A percentile compares a stretch with the other conserved stretches of the same genome.
These are phyloP conservation scores for Schizotus pectinicornis DNA, from an alignment of 2,888 invertebrate species.

Conservation along the genomic window DNA sequence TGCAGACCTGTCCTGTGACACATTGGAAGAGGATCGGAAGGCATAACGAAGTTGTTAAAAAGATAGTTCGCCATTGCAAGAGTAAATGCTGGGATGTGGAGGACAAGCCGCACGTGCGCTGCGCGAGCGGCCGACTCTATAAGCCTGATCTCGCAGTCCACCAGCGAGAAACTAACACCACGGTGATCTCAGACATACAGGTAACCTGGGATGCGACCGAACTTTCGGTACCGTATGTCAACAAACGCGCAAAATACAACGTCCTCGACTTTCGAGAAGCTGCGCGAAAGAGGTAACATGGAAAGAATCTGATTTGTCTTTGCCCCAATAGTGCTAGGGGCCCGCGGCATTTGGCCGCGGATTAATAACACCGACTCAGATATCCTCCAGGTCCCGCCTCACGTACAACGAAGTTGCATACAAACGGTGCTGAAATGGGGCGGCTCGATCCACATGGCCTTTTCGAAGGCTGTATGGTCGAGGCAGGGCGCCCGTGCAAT, in stretches of 20 bases:
- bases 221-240: background rate
- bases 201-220: background rate
- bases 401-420: slow-evolving; percentile 22
- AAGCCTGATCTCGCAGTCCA: background rate
- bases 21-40: background rate
- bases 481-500: slow-evolving; percentile 10
- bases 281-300: slow-evolving; percentile 25
- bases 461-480: background rate
- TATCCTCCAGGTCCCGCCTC: slow-evolving; percentile 4
- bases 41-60: background rate
- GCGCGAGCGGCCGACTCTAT: background rate
- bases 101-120: background rate
- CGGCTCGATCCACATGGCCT: background rate
- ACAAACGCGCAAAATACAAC: slow-evolving; percentile 31
- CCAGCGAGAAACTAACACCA: background rate
- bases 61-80: background rate
- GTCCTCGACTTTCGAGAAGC: slow-evolving; percentile 31
- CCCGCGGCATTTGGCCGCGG: slow-evolving; percentile 38
- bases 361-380: slow-evolving; percentile 18
- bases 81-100: background rate
- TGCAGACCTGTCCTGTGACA: background rate
- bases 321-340: slow-evolving; percentile 35
- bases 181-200: background rate
- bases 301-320: slow-evolving; percentile 8
- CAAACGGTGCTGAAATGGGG: slow-evolving; percentile 17